Conservation (phyloP, 1,140 invertebrate genomes). For the Marisa cornuarietis region DNA sequence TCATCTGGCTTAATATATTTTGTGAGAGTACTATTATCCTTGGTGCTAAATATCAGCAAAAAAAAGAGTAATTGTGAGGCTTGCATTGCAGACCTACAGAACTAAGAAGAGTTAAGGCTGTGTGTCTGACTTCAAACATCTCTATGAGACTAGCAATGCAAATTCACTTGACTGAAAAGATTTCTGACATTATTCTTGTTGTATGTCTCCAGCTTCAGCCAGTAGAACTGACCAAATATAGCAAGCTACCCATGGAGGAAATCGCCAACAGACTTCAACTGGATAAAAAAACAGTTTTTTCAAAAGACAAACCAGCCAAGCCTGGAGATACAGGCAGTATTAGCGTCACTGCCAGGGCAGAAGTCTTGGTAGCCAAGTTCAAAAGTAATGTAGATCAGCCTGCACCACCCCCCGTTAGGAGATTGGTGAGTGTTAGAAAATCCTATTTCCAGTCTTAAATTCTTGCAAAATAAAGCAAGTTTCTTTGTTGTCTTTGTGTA, state of each 20-base stretch:
- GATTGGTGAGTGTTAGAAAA: slow-evolving; percentile 23
- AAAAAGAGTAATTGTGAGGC: no score
- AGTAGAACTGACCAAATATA: slow-evolving; percentile 46
- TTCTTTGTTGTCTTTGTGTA: background rate
- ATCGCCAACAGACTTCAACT: slow-evolving; percentile 50
- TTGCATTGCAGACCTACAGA: no score
- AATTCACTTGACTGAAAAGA: no score
- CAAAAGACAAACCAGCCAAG: slow-evolving; percentile 67
- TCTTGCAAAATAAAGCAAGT: background rate
- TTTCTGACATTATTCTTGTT: no score
- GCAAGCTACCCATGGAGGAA: slow-evolving; percentile 55
- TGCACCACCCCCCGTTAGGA: slow-evolving; percentile 27
- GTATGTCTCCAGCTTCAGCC: background rate
- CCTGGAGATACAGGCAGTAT: slow-evolving; percentile 66
- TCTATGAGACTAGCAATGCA: no score
- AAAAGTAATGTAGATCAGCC: slow-evolving; percentile 32
- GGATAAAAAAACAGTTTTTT: slow-evolving; percentile 27
- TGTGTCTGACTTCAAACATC: no score
- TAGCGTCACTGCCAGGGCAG: slow-evolving; percentile 88
- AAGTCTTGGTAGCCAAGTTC: slow-evolving; percentile 69
- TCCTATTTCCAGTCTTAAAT: background rate
- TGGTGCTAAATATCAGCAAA: no score
- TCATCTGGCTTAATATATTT: no score
- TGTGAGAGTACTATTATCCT: no score
- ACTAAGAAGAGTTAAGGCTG: no score